Base-by-base conservation (phyloP, 2,113 vertebrate species). In the Camarhynchus parvulus region DNA sequence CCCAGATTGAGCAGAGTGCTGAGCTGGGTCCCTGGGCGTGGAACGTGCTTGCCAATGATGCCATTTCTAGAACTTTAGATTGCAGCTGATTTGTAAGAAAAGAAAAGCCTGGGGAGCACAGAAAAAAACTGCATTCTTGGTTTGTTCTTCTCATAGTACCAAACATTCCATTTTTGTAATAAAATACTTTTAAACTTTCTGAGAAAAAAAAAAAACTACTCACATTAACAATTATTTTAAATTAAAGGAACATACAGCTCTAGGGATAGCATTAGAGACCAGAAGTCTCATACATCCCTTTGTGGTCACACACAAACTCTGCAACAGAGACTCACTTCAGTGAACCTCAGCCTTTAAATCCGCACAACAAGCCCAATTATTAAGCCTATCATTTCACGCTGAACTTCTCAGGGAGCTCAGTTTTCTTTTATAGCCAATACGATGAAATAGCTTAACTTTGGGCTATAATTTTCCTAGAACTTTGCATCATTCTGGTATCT, bases 31-130 rank as follows among this genome's bases (percentile, higher is more conserved):
- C 23, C 33, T 15, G 27, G 2, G 9, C 30, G 35, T 0, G 0
- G 6, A 18, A 42, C 1, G 2, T 2, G 14, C 24, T 13, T 11
- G 46, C 19, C 62, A 46, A 62, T 0, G 0, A 22, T 27, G 30
- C 3, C 2, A 1, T 4, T 70, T 19, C 7, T 19, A 1, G 15
- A 11, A 52, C 22, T 83, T 41, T 1, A 44, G 13, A 10, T 2
- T 35, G 16, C 25, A 67, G 41, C 1, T 35, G 50, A 22, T 30
- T 22, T 11, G 2, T 11, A 7, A n/a, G 27, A 22, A 52, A 61
- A 62, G 2, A 15, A 83, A 68, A 85, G 21, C 7, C 41, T 33
- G 14, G 3, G 8, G 9, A n/a, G 20, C 30, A 76, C 35, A 83
- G 69, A 10, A 20, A 49, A 66, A 58, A 52, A 3, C 21, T 42